Conservation (phyloP, 1,140 invertebrate species). For the Euborellia annulipes region DNA sequence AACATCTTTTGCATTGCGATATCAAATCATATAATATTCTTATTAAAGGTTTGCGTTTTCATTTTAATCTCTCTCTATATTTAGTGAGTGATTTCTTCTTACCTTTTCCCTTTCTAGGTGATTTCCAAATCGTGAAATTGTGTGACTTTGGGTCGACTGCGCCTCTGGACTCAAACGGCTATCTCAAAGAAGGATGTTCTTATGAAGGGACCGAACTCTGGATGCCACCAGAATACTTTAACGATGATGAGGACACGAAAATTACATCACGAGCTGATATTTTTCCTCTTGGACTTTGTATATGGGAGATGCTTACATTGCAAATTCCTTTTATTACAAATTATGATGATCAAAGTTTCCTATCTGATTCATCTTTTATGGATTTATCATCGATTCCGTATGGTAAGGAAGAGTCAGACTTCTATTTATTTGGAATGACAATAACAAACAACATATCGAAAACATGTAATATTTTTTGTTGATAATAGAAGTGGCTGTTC, state of each 20-base stretch:
- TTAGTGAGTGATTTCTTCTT: too few species aligned
- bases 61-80: too few species aligned
- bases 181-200: constrained; percentile 35
- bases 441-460: too few species aligned
- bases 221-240: constrained; percentile 58
- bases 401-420: constrained; percentile 4
- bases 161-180: constrained; percentile 45
- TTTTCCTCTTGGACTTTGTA: constrained; percentile 56
- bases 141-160: constrained; percentile 75
- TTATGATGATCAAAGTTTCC: constrained; percentile 24
- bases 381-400: not conserved
- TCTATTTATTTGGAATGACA: constrained; percentile 5
- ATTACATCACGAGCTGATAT: constrained; percentile 60
- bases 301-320: constrained; percentile 69
- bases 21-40: constrained; percentile 73
- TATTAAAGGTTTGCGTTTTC: constrained; percentile 20
- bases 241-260: constrained; percentile 19
- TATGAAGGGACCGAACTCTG: constrained; percentile 56
- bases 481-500: too few species aligned
- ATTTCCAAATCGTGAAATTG: constrained; percentile 58
- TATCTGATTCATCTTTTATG: constrained; percentile 21
- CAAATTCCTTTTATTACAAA: constrained; percentile 42
- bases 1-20: constrained; percentile 61
- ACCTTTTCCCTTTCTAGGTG: too few species aligned
- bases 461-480: too few species aligned